phyloP scores from a whole-genome alignment of 2,113 vertebrate species.

The Trachemys scripta region DNA sequence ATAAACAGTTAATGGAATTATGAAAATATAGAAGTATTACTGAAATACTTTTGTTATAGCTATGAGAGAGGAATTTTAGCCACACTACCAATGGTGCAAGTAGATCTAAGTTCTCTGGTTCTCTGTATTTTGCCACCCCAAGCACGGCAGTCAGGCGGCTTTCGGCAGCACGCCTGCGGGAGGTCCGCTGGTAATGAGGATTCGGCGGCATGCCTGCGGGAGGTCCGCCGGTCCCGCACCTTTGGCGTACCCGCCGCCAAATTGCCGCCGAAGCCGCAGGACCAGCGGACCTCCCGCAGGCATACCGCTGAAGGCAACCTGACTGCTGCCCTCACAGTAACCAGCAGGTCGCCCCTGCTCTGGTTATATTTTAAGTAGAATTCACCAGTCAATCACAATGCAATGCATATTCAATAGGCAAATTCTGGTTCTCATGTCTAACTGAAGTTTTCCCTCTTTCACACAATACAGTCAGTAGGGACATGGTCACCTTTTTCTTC shows the following conservation, averaged over 20 bases:
- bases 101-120: accelerated
- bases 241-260: too few species aligned
- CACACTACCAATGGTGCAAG: accelerated
- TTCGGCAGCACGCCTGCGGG: too few species aligned
- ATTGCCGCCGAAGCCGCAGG: too few species aligned
- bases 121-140: too few species aligned
- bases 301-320: too few species aligned
- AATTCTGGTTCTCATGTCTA: background rate
- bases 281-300: too few species aligned
- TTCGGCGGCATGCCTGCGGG: too few species aligned
- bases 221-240: too few species aligned
- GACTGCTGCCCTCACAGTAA: too few species aligned
- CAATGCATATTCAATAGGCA: too few species aligned
- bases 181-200: too few species aligned
- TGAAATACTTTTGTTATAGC: accelerated
- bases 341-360: background rate
- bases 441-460: background rate
- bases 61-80: accelerated
- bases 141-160: too few species aligned
- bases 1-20: background rate
- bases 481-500: background rate
- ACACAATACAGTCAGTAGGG: background rate
- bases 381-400: accelerated
- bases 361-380: background rate
- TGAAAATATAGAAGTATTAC: background rate